Evolutionary conservation across 2,797 vertebrate species (phyloP), one percentile per base, ranked within the genome.

Genomic region (Dryobates pubescens): DNA sequence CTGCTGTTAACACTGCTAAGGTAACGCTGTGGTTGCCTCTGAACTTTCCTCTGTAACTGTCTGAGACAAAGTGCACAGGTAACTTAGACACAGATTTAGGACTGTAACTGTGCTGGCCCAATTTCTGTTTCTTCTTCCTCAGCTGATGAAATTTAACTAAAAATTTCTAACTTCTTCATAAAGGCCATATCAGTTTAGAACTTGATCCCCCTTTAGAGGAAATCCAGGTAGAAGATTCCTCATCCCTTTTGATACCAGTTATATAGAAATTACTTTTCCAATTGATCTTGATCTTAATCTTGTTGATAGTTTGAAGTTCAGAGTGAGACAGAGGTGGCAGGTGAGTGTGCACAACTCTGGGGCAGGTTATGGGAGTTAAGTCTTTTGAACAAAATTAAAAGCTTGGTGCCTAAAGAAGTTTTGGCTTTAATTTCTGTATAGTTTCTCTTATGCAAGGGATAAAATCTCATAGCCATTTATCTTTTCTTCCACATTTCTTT

Each of bases 1-100:
- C 99, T 57, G 99, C 97, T 41, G 71, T 99, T 13, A 99, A 99
- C 95, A 99, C 99, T 1, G 99, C 98, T 70, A 99, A 99, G 98
- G 99, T 99, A 94, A 87, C 92, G 53, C 70, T 84, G 18, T 11
- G 38, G 8, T 30, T 57, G 34, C 54, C 32, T 62, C 67, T 68
- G 58, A 41, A 41, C 43, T 58, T 77, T 70, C 57, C 57, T 77
- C 36, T 53, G 47, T 47, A 65, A 29, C 32, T 43, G 29, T 23
- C 54, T 58, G 59, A 82, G 34, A 13, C 38, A 17, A 77, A 79
- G 43, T 30, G 27, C 22, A 43, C 17, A 5, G 27, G 16, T 27
- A 64, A 5, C 10, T 56, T 36, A 47, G 47, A 13, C 6, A 61
- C 53, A 62, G 11, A 24, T 11, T 38, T 10, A 49, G 58, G 29